Percentiles rank a stretch among this genome's conserved stretches.
Evolutionary conservation across 2,888 invertebrate genomes (phyloP).

Genomic region (Neria commutata): DNA sequence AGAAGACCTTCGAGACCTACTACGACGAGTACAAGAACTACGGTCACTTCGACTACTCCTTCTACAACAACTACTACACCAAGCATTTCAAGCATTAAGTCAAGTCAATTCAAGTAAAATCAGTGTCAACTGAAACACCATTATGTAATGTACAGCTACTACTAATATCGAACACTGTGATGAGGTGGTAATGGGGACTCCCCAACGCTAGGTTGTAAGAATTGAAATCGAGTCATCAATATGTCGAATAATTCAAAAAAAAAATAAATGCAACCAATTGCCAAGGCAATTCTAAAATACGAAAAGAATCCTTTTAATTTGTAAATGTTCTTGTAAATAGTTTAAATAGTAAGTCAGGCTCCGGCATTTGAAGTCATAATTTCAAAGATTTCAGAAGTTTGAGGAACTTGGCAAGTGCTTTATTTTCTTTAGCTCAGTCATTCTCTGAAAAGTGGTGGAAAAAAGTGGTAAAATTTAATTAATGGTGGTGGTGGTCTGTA

Average conservation of each 20-base stretch:
- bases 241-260: background rate
- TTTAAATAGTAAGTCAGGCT: no score
- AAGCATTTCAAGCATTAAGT: slow-evolving; percentile 39
- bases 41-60: slow-evolving; percentile 50
- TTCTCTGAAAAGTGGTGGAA: no score
- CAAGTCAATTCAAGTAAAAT: background rate
- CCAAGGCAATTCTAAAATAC: slow-evolving; percentile 14
- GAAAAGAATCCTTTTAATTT: no score
- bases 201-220: slow-evolving; percentile 9
- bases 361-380: no score
- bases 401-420: no score
- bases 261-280: slow-evolving; percentile 18
- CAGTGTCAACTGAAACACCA: no score
- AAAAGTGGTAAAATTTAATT: no score
- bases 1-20: slow-evolving; percentile 34
- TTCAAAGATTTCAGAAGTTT: no score
- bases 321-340: no score
- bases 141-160: no score
- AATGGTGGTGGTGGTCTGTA: no score
- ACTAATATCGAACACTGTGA: background rate
- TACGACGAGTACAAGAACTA: slow-evolving; percentile 41
- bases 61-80: slow-evolving; percentile 45
- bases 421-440: no score
- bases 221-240: background rate
- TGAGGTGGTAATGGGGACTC: slow-evolving; percentile 9